Base-by-base conservation (phyloP, 2,797 vertebrate genomes). In the Poeciliopsis paucimaculata region DNA sequence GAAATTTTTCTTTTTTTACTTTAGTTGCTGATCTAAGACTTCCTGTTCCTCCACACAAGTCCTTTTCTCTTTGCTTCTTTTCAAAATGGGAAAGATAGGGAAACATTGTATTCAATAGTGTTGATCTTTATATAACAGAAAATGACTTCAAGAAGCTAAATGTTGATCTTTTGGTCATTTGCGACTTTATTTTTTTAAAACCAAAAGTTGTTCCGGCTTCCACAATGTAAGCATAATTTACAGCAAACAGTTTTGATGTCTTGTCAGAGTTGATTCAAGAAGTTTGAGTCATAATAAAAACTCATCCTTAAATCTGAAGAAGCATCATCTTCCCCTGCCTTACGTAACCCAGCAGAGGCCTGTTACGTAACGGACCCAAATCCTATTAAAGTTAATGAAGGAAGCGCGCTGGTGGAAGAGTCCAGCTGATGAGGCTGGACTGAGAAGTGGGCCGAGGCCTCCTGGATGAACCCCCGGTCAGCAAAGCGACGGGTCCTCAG, bases 371-470 rank as follows among this genome's bases (percentile, higher is more conserved):
- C 91, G 79, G 79, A 94, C 93, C 88, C 84, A 93, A 91, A 94
- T 92, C 89, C 89, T 91, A 92, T 94, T 93, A 92, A 92, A 92
- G 92, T 90, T 94, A 92, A 94, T 92, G 89, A 92, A 88, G 83
- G 91, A 88, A 82, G 81, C 34, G 15, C 85, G 78, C 83, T 84
- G 90, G 86, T 86, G 84, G 87, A 89, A 88, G 86, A 82, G 90
- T 81, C 83, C 78, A 78, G 88, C 86, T 77, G 86, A 87, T 87
- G 71, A 89, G 73, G 81, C 55, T 82, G 72, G 77, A 79, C 45
- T 5, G 12, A 84, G 80, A 82, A 84, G 76, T 79, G 64, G 83
- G 84, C 79, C 79, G 46, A 41, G 79, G 80, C 43, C 86, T 82
- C 64, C 0, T n/a, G 46, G 84, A 78, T 47, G 49, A 62, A 77